Base-by-base conservation (phyloP, 2,888 invertebrate genomes). In the Rotaria socialis region DNA sequence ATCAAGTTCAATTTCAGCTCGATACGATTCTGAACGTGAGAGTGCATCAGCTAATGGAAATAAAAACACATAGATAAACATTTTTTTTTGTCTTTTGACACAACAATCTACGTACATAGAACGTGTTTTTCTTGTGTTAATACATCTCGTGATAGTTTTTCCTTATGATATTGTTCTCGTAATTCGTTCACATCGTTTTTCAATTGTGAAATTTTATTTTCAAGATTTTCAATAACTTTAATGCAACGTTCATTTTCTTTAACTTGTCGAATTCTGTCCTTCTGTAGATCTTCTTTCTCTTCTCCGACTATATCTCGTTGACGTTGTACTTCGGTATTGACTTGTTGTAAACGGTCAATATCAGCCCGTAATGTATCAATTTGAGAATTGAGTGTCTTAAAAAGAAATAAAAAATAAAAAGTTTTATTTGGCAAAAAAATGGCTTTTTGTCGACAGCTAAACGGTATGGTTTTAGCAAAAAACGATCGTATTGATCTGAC, bases 51-150 rank as follows among this genome's bases (percentile, higher is more conserved):
- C 90, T 0, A 47, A 43, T 14, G 67, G 11, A 67, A 67, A n/a
- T 16, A 67, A 67, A n/a, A 67, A 67, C 0, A 1, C 52, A 8
- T 27, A 8, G 10, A 67, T 67, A 16, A 16, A 52, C 16, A 52
- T 8, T 67, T 14, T n/a, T 10, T 27, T n/a, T 2, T 60, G 10
- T 8, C 3, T 27, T 35, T 10, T 8, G 3, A n/a, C 0, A 14
- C 50, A 67, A 24, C 14, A 52, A 52, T 52, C 16, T 3, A 75
- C 75, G 43, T 75, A 75, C 75, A 47, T 43, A 94, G 93, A 91
- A 96, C 96, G 85, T 94, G 90, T 90, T 95, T 95, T 92, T 96
- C 96, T 89, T 96, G 96, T 89, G 96, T 96, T 7, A 96, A 92
- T 90, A 96, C 93, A 89, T 97, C 97, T 87, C 95, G 93, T 22